phyloP scores from a whole-genome alignment of 2,113 vertebrate genomes.

The Chaetodon trifascialis region DNA sequence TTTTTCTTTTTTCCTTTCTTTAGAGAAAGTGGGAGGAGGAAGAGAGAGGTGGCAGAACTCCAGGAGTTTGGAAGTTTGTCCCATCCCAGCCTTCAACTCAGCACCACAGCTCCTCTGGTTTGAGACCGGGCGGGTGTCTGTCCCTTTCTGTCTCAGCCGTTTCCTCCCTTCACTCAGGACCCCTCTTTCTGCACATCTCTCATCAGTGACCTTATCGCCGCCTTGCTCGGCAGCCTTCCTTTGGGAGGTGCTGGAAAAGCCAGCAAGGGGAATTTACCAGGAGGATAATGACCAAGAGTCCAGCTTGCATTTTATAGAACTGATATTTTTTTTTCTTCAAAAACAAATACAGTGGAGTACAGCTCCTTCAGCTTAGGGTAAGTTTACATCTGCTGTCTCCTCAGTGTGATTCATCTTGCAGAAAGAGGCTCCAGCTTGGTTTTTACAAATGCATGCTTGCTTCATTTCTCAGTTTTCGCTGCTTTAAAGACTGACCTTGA shows the following conservation, averaged over 20 bases:
- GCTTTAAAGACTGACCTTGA: conserved; percentile 14
- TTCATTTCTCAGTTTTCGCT: not conserved
- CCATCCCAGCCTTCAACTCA: conserved; percentile 74
- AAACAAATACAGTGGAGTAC: conserved; percentile 70
- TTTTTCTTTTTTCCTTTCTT: conserved; percentile 59
- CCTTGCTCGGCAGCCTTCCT: conserved; percentile 55
- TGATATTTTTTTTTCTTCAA: conserved; percentile 48
- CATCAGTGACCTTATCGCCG: conserved; percentile 48
- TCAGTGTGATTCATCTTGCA: not conserved
- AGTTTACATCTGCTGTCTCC: conserved; percentile 51
- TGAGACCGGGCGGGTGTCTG: conserved; percentile 71
- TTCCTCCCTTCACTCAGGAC: conserved; percentile 47
- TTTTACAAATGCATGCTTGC: conserved; percentile 14
- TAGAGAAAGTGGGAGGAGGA: conserved; percentile 82
- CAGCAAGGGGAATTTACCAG: conserved; percentile 63
- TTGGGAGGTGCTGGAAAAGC: conserved; percentile 66
- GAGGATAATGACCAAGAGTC: conserved; percentile 81
- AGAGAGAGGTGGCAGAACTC: conserved; percentile 76
- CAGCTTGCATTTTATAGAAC: conserved; percentile 64
- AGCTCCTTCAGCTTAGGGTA: conserved; percentile 79
- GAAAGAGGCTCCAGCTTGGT: not conserved
- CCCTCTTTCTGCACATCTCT: conserved; percentile 46
- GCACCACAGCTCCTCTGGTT: conserved; percentile 81
- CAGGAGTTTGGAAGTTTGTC: conserved; percentile 81
- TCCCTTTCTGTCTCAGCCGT: conserved; percentile 58